Percentiles rank a stretch among this genome's conserved stretches.
Conservation (phyloP, 2,797 vertebrate species). For the Lycodopsis pacificus region DNA sequence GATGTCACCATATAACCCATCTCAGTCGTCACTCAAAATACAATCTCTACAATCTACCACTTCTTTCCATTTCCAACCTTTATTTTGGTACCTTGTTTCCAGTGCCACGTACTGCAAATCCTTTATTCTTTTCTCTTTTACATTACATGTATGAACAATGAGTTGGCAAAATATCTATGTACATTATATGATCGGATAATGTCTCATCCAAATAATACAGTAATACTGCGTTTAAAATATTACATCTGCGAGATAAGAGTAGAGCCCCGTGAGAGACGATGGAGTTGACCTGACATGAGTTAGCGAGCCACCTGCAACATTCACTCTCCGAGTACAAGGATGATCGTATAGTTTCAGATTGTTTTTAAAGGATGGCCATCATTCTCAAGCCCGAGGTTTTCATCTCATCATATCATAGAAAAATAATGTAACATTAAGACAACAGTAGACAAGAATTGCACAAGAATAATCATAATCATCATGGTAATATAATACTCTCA, state of each 20-base stretch:
- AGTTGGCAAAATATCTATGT: slow-evolving; percentile 99
- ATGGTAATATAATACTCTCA: slow-evolving; percentile 95
- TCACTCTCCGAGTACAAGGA: slow-evolving; percentile 80
- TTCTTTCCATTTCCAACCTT: slow-evolving; percentile 60
- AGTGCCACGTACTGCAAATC: slow-evolving; percentile 86
- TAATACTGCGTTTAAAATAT: slow-evolving; percentile 96
- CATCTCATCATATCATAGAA: slow-evolving; percentile 91
- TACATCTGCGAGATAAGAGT: slow-evolving; percentile 91
- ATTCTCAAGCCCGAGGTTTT: slow-evolving; percentile 85
- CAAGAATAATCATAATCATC: slow-evolving; percentile 93
- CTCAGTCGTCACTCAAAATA: slow-evolving; percentile 82
- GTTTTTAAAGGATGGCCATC: slow-evolving; percentile 84
- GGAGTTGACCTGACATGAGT: slow-evolving; percentile 88
- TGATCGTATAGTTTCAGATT: slow-evolving; percentile 59
- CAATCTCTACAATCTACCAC: slow-evolving; percentile 79
- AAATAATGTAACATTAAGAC: slow-evolving; percentile 98
- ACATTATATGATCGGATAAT: slow-evolving; percentile 91
- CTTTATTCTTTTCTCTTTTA: slow-evolving; percentile 83
- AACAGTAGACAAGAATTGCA: slow-evolving; percentile 93
- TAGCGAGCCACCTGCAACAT: slow-evolving; percentile 85
- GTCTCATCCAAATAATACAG: slow-evolving; percentile 87
- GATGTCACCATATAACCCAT: slow-evolving; percentile 87
- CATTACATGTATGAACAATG: slow-evolving; percentile 97
- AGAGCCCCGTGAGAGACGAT: slow-evolving; percentile 90
- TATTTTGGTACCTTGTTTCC: slow-evolving; percentile 92